Base-by-base conservation (phyloP, 2,797 vertebrate genomes). In the Eurystomus glaucurus region DNA sequence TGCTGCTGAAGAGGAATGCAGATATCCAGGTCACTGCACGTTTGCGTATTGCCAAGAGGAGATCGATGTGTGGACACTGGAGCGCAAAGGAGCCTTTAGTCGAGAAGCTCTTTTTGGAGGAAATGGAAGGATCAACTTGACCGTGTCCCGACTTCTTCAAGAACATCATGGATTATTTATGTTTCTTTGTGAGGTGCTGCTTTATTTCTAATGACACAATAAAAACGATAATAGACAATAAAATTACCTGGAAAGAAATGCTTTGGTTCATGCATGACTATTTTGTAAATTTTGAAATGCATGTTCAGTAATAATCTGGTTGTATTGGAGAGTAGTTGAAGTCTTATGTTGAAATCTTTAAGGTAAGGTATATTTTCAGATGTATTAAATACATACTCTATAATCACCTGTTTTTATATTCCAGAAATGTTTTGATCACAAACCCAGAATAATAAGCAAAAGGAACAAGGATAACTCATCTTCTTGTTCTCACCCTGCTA, bases 391-490 rank as follows among this genome's bases (percentile, higher is more conserved):
- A 55, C 1, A 23, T 46, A 33, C 18, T 80, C 11, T 90, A 3
- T 79, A 88, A 91, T 68, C 39, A 89, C 15, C 93, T 94, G 35
- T 76, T 94, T 97, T 74, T 98, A 18, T 97, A 43, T 98, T 98
- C 55, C 97, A 99, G 99, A 99, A 99, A 97, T 99, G 99, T 98
- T 99, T 99, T 98, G 99, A 99, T 98, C 99, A 99, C 98, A 99
- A 99, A 97, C 99, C 99, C 90, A 98, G 99, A 98, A 99, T 99
- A 98, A 99, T 99, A 98, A 99, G 99, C 98, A 99, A 99, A 98
- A 99, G 98, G 97, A 99, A 99, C 98, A 99, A 99, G 98, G 99
- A 99, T 95, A 99, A 98, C 90, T 98, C 99, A 29, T 97, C 98
- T n/a, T 98, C 99, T 85, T 99, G 99, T 98, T 99, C 99, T 97